These are phyloP conservation scores for Gallinago undulata DNA, from an alignment of 2,113 vertebrate species.

Conservation along the genomic window DNA sequence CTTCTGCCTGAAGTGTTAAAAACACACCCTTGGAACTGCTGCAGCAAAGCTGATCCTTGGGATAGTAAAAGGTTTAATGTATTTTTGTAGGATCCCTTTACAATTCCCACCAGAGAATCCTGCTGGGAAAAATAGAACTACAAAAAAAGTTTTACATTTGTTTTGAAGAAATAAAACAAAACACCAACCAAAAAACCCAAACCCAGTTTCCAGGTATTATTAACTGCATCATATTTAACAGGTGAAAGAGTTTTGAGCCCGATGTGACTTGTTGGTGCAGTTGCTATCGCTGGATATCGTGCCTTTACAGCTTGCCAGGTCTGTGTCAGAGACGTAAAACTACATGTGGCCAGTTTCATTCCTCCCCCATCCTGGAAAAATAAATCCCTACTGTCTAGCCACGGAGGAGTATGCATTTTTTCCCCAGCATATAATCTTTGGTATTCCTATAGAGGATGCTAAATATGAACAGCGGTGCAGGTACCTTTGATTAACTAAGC, in stretches of 20 bases:
- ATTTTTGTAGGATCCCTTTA: constrained; percentile 35
- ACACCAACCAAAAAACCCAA: background rate
- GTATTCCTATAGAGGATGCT: background rate
- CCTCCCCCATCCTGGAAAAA: constrained; percentile 10
- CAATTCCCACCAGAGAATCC: background rate
- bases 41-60: background rate
- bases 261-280: fast-evolving
- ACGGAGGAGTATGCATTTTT: background rate
- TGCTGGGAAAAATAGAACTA: background rate
- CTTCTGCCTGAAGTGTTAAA: constrained; percentile 13
- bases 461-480: background rate
- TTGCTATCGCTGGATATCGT: background rate
- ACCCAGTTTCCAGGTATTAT: background rate
- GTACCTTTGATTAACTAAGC: background rate
- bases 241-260: background rate
- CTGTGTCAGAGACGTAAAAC: background rate
- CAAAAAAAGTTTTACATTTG: background rate
- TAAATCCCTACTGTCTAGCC: background rate
- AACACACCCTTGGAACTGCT: constrained; percentile 25
- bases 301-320: background rate
- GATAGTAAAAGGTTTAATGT: constrained; percentile 16
- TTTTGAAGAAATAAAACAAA: background rate
- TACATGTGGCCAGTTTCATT: background rate
- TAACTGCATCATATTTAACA: background rate
- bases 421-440: background rate